phyloP scores from a whole-genome alignment of 2,888 invertebrate genomes.

The Synergus japonicus region DNA sequence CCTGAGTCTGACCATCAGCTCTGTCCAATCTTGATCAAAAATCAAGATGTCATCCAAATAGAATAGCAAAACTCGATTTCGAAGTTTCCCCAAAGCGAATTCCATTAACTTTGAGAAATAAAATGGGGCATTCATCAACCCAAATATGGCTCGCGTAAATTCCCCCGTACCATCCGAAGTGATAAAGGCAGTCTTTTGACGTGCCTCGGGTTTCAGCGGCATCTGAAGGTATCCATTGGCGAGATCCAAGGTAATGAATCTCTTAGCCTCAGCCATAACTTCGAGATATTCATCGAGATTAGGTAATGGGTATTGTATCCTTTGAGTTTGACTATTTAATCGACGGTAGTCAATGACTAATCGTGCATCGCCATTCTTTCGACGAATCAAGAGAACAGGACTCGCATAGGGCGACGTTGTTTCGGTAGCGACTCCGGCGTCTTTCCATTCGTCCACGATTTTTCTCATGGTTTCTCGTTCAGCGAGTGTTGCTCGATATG shows the following conservation, averaged over 20 bases:
- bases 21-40: background rate
- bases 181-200: no score
- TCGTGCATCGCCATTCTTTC: no score
- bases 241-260: no score
- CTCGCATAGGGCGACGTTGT: slow-evolving; percentile 48
- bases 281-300: no score
- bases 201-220: background rate
- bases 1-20: background rate
- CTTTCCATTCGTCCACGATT: slow-evolving; percentile 51
- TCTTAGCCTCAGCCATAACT: background rate
- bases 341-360: no score
- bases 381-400: no score
- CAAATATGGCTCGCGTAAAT: no score
- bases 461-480: slow-evolving; percentile 49
- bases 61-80: background rate
- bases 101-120: no score
- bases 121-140: no score
- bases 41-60: background rate
- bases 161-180: no score
- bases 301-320: no score
- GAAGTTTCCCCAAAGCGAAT: background rate
- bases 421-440: slow-evolving; percentile 48
- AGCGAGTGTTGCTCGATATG: slow-evolving; percentile 43
- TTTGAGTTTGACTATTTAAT: no score
- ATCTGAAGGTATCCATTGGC: background rate